Conservation (phyloP, 2,797 vertebrate species). For the Sparus aurata region DNA sequence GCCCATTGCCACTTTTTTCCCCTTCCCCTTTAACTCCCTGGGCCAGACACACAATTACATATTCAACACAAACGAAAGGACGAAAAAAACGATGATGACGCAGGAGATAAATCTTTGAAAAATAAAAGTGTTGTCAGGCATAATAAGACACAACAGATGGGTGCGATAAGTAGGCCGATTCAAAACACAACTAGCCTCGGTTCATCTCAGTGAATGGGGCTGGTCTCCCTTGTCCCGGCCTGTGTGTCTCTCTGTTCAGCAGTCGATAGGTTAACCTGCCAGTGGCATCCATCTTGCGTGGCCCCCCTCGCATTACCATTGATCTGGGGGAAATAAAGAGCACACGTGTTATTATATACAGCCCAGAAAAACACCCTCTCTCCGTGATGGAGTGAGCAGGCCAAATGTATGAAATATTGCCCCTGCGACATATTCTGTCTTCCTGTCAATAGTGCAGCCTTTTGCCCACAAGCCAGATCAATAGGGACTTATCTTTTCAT, state of each 20-base stretch:
- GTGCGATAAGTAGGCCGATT: slow-evolving; percentile 33
- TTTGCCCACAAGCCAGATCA: slow-evolving; percentile 94
- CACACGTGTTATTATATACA: slow-evolving; percentile 93
- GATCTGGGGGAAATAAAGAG: slow-evolving; percentile 97
- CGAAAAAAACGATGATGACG: no score
- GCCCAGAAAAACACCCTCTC: slow-evolving; percentile 88
- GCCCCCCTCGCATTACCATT: slow-evolving; percentile 93
- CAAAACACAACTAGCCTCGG: slow-evolving; percentile 40
- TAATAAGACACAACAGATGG: slow-evolving; percentile 23
- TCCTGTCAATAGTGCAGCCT: slow-evolving; percentile 96
- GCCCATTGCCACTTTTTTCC: slow-evolving; percentile 45
- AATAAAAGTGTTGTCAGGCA: not conserved
- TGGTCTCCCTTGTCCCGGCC: slow-evolving; percentile 62
- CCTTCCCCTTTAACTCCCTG: slow-evolving; percentile 21
- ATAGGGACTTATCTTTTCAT: slow-evolving; percentile 96
- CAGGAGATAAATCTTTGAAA: not conserved
- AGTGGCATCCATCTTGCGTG: slow-evolving; percentile 92
- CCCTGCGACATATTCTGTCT: slow-evolving; percentile 94
- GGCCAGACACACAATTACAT: not conserved
- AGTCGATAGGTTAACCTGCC: slow-evolving; percentile 86
- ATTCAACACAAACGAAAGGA: not conserved
- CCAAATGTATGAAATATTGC: slow-evolving; percentile 96
- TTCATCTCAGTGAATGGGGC: slow-evolving; percentile 57
- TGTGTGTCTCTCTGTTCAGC: slow-evolving; percentile 77
- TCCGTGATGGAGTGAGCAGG: slow-evolving; percentile 93